Base-by-base conservation (phyloP, 2,113 vertebrate species). In the Shinisaurus crocodilurus region DNA sequence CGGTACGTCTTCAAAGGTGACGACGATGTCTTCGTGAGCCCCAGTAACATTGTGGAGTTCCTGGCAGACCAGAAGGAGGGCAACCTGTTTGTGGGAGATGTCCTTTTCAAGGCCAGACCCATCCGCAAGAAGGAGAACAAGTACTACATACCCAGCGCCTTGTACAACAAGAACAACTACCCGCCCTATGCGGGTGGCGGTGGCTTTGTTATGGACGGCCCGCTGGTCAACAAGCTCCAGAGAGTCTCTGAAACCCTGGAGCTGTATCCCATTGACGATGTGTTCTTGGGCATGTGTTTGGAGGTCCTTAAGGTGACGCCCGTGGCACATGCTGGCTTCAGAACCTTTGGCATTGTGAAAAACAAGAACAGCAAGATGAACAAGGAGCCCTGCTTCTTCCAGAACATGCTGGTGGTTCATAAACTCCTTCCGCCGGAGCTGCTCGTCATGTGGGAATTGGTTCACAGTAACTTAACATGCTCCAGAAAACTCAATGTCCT, bases 231-330 rank as follows among this genome's bases (percentile, higher is more conserved):
- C 72, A 98, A 92, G 94, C 97, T 99, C 88, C 95, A 96, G 91
- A 96, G 77, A 23, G 97, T 96, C 12, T 98, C 98, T 0, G 98
- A 98, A 89, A 97, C 94, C 0, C 90, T 99, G 96, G 98, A 99
- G 88, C 97, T 99, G 29, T 99, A 98, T 77, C 99, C 99, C 63
- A 99, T 99, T 0, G 99, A 99, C 0, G 99, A 99, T 0, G 99
- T 99, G 70, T 99, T 99, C 94, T 95, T 99, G 82, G 99, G 99
- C 87, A 99, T 99, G 99, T 99, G 99, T 93, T 93, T 99, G 88
- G 98, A 99, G 90, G 96, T 98, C 86, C 97, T 99, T 40, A 96
- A 98, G 7, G 98, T 99, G 34, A 95, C 77, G 0, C 99, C 99
- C 0, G 57, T 97, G 13, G 97, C 97, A 81, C 99, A 99, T 0